Base-by-base conservation (phyloP, 2,888 invertebrate species). In the Mamestra brassicae region DNA sequence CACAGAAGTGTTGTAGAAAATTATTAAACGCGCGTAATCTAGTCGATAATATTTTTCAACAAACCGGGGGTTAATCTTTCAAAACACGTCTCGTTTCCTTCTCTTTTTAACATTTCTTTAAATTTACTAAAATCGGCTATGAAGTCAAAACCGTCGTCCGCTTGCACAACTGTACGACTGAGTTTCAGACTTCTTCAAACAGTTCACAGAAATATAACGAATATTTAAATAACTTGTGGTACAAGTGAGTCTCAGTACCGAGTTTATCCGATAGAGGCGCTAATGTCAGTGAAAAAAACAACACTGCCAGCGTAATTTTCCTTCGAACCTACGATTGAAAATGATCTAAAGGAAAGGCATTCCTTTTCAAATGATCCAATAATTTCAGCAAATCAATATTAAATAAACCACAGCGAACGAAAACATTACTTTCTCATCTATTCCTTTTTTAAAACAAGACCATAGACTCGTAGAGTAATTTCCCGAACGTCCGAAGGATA, bases 401-500 rank as follows among this genome's bases (percentile, higher is more conserved):
- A 67, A 72, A 82, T 61, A 74, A 74, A 78, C 81, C 78, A 78
- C 78, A 81, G 45, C 26, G 55, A 50, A 61, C 34, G 60, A 69
- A 68, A 69, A 57, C 67, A 80, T 83, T 64, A 50, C 83, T 83
- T 80, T 82, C 83, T 66, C 77, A 77, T 80, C 66, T 45, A 80
- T 71, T 64, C 70, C 74, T 84, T 83, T 78, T 83, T 74, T 57
- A 70, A 84, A 78, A 74, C 52, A 83, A 66, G 58, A 72, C 68
- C 83, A 52, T 60, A 64, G 71, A 65, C 69, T 54, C 67, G 54
- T 36, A 64, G 54, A 78, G 87, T 84, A 86, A 86, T 86, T 86
- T 86, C 76, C 87, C 76, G 75, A 86, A 85, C 79, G 82, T 80
- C 83, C 86, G 79, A 81, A 85, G 87, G 87, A 87, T 85, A 76